Evolutionary conservation across 2,888 invertebrate species (phyloP).

Genomic region (Apamea epomidion): DNA sequence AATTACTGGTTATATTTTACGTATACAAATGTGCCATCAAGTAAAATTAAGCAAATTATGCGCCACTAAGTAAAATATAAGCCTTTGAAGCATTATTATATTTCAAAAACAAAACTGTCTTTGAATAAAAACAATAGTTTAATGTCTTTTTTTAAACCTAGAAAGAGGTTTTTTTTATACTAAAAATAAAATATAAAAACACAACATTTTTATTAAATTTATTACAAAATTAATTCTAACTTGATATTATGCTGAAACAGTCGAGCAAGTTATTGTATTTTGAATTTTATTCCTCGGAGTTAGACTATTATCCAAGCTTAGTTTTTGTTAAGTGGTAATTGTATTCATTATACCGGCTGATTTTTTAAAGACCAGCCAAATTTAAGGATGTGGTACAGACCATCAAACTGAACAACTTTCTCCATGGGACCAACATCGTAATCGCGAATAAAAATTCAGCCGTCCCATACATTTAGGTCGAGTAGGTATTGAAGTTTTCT

Average conservation of each 20-base stretch:
- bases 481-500: no score
- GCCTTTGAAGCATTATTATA: not conserved
- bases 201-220: not conserved
- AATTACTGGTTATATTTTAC: no score
- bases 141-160: not conserved
- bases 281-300: not conserved
- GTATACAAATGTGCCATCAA: not conserved
- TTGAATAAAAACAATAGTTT: slow-evolving; percentile 13
- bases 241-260: not conserved
- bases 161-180: not conserved
- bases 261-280: not conserved
- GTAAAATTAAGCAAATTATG: no score
- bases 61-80: not conserved
- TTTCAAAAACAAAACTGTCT: not conserved
- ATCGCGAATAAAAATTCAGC: no score
- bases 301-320: no score
- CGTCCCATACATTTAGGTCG: no score
- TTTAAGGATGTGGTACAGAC: no score
- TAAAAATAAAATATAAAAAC: not conserved
- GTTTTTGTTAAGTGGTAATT: no score
- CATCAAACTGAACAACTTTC: no score
- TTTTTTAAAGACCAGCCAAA: no score
- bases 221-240: not conserved
- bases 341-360: no score
- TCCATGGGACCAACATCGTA: no score